These are phyloP conservation scores for Orthosia gothica DNA, from an alignment of 2,888 invertebrate species.

Conservation along the genomic window DNA sequence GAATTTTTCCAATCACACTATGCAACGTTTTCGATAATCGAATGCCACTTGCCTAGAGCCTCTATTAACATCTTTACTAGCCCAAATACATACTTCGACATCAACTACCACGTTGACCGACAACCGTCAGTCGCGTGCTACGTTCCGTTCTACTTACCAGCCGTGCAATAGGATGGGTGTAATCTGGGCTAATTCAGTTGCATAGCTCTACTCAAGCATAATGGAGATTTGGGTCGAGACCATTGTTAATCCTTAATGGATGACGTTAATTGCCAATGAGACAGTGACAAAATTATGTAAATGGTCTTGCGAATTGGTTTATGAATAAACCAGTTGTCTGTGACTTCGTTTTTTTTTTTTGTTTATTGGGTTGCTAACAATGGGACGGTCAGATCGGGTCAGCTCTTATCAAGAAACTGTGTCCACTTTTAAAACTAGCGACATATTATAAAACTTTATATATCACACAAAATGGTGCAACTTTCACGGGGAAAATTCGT, in stretches of 20 bases:
- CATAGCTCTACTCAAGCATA: constrained; percentile 45
- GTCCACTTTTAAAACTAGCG: too few relatives aligned
- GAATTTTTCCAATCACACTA: too few relatives aligned
- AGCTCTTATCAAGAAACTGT: too few relatives aligned
- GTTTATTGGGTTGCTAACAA: too few relatives aligned
- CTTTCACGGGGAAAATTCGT: too few relatives aligned
- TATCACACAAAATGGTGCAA: too few relatives aligned
- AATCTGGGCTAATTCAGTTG: constrained; percentile 43
- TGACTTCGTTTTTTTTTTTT: not conserved
- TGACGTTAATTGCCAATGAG: constrained; percentile 8
- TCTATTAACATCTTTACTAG: too few relatives aligned
- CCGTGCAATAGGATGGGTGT: constrained; percentile 45
- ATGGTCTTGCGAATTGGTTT: not conserved
- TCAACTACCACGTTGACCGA: constrained; percentile 17
- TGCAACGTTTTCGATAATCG: too few relatives aligned
- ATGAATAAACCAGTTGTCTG: not conserved
- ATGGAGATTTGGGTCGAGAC: constrained; percentile 26
- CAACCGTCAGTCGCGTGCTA: constrained; percentile 16
- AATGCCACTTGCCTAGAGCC: too few relatives aligned
- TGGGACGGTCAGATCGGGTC: too few relatives aligned
- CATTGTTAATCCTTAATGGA: constrained; percentile 17
- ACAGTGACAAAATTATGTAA: constrained; percentile 19
- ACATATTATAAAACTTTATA: too few relatives aligned
- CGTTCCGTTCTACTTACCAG: constrained; percentile 56
- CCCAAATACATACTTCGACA: too few relatives aligned